phyloP scores from a whole-genome alignment of 2,888 invertebrate species.

The Subacronicta megacephala region DNA sequence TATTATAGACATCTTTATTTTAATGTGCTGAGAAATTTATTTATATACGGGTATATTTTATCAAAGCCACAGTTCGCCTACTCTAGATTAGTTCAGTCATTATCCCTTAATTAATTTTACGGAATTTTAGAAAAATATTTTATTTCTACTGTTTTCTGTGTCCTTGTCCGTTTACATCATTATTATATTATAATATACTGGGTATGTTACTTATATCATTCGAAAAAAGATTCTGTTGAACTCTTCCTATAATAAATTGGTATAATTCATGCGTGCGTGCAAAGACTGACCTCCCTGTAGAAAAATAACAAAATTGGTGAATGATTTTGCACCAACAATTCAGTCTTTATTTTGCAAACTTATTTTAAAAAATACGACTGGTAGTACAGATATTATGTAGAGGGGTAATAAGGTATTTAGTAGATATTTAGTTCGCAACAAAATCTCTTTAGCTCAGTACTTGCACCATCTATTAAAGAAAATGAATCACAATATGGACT shows the following conservation, averaged over 20 bases:
- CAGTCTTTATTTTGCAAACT: too few relatives aligned
- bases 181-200: too few relatives aligned
- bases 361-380: too few relatives aligned
- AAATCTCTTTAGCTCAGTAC: background rate
- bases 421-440: background rate
- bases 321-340: too few relatives aligned
- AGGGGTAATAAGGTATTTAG: background rate
- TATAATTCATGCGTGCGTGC: too few relatives aligned
- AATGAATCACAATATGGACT: slow-evolving; percentile 70
- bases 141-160: background rate
- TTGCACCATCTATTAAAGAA: slow-evolving; percentile 23
- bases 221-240: too few relatives aligned
- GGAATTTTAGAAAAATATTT: background rate
- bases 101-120: background rate
- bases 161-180: too few relatives aligned
- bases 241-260: too few relatives aligned
- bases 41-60: slow-evolving; percentile 23
- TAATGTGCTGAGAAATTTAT: slow-evolving; percentile 43
- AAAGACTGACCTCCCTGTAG: too few relatives aligned
- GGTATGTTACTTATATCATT: too few relatives aligned
- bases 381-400: too few relatives aligned
- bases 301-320: too few relatives aligned
- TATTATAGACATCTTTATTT: slow-evolving; percentile 38
- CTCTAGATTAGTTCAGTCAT: background rate
- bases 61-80: background rate